phyloP scores from a whole-genome alignment of 2,797 vertebrate genomes.

The Emydoidea blandingii region DNA sequence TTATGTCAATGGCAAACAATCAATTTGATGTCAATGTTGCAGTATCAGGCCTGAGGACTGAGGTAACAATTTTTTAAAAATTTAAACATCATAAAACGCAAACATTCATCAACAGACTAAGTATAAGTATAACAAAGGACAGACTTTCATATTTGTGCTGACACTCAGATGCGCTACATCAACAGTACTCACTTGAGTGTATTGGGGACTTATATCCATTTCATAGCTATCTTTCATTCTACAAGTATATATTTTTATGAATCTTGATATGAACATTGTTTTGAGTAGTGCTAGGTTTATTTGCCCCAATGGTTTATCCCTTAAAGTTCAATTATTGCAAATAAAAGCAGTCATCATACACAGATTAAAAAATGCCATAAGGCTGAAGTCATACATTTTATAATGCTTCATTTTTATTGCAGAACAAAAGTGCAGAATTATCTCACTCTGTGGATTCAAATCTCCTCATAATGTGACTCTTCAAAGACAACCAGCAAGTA shows the following conservation, averaged over 20 bases:
- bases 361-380: neutral
- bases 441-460: neutral
- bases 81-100: neutral
- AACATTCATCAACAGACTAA: neutral
- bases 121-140: rapidly evolving
- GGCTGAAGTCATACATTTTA: neutral
- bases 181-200: neutral
- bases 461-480: neutral
- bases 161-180: neutral
- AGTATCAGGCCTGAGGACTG: neutral
- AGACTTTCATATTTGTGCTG: rapidly evolving
- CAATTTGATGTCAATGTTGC: neutral
- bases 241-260: neutral
- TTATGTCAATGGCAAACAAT: neutral
- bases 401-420: constrained; percentile 1
- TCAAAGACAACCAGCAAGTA: neutral
- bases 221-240: neutral
- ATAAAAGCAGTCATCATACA: constrained; percentile 8
- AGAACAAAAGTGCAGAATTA: neutral
- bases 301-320: neutral
- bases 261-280: constrained; percentile 1
- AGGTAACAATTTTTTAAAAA: neutral
- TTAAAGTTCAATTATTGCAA: constrained; percentile 33
- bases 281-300: constrained; percentile 20
- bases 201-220: constrained; percentile 6